Percentiles rank a stretch among this genome's conserved stretches.
phyloP scores from a whole-genome alignment of 1,140 invertebrate genomes.

The Drosophila suzukii region DNA sequence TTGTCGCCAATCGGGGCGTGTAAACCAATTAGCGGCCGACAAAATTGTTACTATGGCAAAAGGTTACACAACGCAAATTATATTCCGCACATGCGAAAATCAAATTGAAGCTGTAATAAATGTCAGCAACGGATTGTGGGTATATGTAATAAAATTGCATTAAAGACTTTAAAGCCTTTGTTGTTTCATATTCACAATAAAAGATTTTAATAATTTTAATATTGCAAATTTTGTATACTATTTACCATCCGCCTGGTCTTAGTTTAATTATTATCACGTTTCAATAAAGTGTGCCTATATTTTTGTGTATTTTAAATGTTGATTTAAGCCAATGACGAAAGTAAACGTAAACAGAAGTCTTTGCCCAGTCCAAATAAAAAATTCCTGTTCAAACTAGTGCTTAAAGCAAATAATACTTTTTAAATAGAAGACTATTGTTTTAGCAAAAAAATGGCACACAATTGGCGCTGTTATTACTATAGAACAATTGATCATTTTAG shows the following conservation, averaged over 20 bases:
- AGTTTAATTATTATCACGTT: not conserved
- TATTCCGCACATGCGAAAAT: constrained; percentile 23
- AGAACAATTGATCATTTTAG: not conserved
- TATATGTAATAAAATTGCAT: not conserved
- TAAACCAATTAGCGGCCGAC: constrained; percentile 39
- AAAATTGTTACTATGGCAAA: constrained; percentile 43
- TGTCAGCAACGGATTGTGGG: not conserved
- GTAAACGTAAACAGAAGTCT: constrained; percentile 16
- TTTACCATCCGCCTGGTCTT: not conserved
- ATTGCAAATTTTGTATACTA: not conserved
- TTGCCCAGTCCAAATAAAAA: not conserved
- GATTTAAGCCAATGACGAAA: constrained; percentile 1
- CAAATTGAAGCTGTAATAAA: not conserved
- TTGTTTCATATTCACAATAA: too few species aligned
- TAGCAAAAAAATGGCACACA: not conserved
- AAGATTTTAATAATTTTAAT: too few species aligned
- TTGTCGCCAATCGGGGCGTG: constrained; percentile 29
- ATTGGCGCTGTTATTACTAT: not conserved
- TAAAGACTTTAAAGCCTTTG: not conserved
- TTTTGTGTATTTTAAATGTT: constrained; percentile 7
- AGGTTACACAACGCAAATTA: constrained; percentile 24
- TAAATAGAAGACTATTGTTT: not conserved
- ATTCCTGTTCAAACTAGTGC: constrained; percentile 8
- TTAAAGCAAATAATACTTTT: not conserved
- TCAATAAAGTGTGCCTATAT: not conserved